Base-by-base conservation (phyloP, 1,140 invertebrate species). In the Bombus waltoni region DNA sequence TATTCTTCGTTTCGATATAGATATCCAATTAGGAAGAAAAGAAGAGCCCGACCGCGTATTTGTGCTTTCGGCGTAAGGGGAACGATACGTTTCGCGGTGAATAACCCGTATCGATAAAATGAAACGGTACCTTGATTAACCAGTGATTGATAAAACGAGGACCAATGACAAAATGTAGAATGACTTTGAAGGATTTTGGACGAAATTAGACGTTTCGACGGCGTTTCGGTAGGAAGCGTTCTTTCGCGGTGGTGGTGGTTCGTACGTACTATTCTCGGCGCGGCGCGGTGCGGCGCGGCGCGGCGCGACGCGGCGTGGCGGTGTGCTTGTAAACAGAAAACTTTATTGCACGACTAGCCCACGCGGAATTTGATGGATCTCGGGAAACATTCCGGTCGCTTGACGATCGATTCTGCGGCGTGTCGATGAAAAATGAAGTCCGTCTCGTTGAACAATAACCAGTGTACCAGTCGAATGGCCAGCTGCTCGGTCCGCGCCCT, bases 341-440 rank as follows among this genome's bases (percentile, higher is more conserved):
- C 57, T 85, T 85, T 80, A 85, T 85, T 80, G 77, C 83, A 8
- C 42, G 77, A 72, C 57, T 85, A 85, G 47, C 81, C 73, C 73
- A 70, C 73, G 47, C 83, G 53, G 68, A 85, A 85, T 80, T 85
- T 85, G 83, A 85, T 85, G 83, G 83, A 85, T 80, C 83, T 73
- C 66, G 77, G 66, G 53, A 85, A 85, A 71, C 83, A 72, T 80
- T 80, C 76, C 47, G 68, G 40, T 53, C 68, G 77, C 53, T 85
- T 72, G 77, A 85, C 77, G 76, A 85, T 85, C 77, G 76, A 85
- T 85, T 85, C 62, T 53, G 83, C 62, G 53, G 83, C 66, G 42
- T 40, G 38, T 59, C 77, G 83, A 85, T 85, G 83, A 85, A 85
- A 85, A 85, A 85, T 85, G 83, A 80, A 85, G 77, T 80, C 32